Evolutionary conservation across 2,113 vertebrate genomes (phyloP), one percentile per base, ranked within the genome.

Genomic region (Mustela lutreola): DNA sequence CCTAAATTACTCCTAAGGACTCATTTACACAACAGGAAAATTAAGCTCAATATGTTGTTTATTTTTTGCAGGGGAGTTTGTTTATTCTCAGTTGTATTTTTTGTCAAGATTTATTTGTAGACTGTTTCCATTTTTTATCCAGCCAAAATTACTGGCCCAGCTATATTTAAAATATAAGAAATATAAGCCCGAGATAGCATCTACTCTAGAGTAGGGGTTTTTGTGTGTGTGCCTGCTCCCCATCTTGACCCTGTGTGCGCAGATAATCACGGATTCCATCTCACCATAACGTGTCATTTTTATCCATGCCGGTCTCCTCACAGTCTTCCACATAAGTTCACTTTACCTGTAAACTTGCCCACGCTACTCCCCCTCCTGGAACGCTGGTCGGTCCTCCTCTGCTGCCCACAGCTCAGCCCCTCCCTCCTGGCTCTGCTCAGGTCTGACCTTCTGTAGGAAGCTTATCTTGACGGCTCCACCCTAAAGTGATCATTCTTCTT

Each of bases 61-160:
- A 79, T 62, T 39, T 86, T 81, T 89, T 88, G 33, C 78, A 85
- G 19, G 60, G 39, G 56, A 91, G n/a, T 88, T 88, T 95, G 81
- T 85, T 97, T 98, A 75, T 92, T 90, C 85, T 94, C 63, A 78
- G 71, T 81, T 96, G 88, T 81, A 71, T 42, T 95, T 96, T 94
- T 96, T 81, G 12, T 48, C 26, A 84, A 91, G 45, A 79, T 81
- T 82, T 89, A 89, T 96, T 95, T 85, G 42, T 88, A 78, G 75
- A 67, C 16, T 16, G 0, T 90, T 94, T 89, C 39, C 31, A 70
- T 75, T 94, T 97, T 96, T 89, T 31, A 82, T 85, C 33, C 82
- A 80, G 31, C 45, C 16, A 82, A 71, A 95, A 89, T 95, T 82
- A 48, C 15, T 62, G 31, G 22, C 22, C 33, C 39, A 12, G 6